Base-by-base conservation (phyloP, 2,797 vertebrate genomes). In the Pitangus sulphuratus region DNA sequence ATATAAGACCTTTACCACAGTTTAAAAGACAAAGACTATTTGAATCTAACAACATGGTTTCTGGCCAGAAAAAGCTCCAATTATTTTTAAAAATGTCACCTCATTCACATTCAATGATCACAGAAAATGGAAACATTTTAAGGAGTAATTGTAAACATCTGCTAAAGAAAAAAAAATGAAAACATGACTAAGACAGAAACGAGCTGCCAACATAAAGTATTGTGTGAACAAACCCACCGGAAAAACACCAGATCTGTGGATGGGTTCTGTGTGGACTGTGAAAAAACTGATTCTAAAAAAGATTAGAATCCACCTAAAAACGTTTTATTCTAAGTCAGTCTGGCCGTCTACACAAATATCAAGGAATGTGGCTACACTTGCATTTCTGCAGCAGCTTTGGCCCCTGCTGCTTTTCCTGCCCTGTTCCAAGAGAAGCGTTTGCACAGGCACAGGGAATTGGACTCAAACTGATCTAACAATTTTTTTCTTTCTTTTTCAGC, bases 71-170 rank as follows among this genome's bases (percentile, higher is more conserved):
- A 95, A 93, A 85, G 68, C 86, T 95, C 87, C 84, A 82, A 89
- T 96, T 95, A 93, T 96, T 94, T 97, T 94, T 56, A 58, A 96
- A 95, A 96, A 95, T 86, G 84, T 94, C 93, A 96, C 95, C 93
- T 95, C 93, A 91, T 95, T 95, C 92, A 51, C 87, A 93, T 91
- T 96, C 90, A 91, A 4, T 96, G 93, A 94, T 96, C 82, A 93
- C 84, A 94, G 93, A 96, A 96, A 97, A 94, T 93, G 90, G 93
- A 95, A 97, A 93, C 79, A 91, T 95, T 93, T 95, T 95, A 87
- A 84, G 82, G 50, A 93, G 69, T 96, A 96, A 96, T 96, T 96
- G 87, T 96, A 96, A 96, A 96, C 95, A 94, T 96, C 92, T 97
- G 95, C 69, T 86, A 85, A 61, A 92, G 86, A 50, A 94, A 90